Conservation (phyloP, 35 echinoderm and acorn worm species). For the Lytechinus variegatus region DNA sequence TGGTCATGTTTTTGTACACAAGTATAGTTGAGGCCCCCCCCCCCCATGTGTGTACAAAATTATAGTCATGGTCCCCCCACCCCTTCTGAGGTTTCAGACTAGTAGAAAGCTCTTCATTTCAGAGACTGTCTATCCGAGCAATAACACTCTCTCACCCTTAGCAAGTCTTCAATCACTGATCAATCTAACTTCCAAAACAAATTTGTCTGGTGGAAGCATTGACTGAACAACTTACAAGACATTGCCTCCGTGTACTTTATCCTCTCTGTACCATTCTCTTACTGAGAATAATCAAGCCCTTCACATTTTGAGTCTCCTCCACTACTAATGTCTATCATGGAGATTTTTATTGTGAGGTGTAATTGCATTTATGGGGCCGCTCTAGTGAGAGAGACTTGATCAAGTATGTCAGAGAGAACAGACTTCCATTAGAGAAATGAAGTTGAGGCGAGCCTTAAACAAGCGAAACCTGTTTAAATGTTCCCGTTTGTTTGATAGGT, state of each 20-base stretch:
- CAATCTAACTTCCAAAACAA: conserved; percentile 12
- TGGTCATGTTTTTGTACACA: too few relatives aligned
- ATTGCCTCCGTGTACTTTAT: not conserved
- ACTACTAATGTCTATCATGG: not conserved
- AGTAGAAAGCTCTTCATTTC: not conserved
- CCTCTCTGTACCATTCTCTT: not conserved
- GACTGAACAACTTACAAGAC: not conserved
- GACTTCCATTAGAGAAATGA: conserved; percentile 12
- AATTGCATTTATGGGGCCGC: not conserved
- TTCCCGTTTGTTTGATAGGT: not conserved
- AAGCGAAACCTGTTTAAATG: not conserved
- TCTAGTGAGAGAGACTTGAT: not conserved
- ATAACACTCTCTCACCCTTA: not conserved
- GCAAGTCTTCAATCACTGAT: not conserved
- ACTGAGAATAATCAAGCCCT: not conserved
- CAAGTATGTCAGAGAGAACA: not conserved
- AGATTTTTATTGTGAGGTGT: conserved; percentile 19
- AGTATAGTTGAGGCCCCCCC: too few relatives aligned
- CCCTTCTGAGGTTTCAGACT: too few relatives aligned
- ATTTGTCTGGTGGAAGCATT: not conserved
- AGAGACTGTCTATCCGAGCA: not conserved
- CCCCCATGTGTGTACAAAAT: too few relatives aligned
- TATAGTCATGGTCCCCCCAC: too few relatives aligned
- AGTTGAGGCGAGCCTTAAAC: not conserved
- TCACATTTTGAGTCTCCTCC: not conserved